Base-by-base conservation (phyloP, 2,797 vertebrate species). In the Sebastes flavidus region DNA sequence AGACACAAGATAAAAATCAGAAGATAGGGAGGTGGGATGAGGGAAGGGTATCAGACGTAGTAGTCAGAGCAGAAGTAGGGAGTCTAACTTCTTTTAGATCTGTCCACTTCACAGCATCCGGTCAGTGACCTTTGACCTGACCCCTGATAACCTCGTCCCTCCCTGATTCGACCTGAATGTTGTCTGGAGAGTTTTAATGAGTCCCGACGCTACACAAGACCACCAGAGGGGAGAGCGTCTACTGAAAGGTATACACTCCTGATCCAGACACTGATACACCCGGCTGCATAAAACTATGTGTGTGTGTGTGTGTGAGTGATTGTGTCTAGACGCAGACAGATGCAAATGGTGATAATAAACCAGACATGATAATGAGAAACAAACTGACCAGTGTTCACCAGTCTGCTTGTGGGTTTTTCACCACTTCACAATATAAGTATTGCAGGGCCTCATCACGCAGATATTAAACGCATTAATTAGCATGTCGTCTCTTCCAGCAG, bases 101-200 rank as follows among this genome's bases (percentile, higher is more conserved):
- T 59, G n/a, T 56, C 59, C 32, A 80, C 76, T 81, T 85, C 69
- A 84, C 32, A 88, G 78, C 80, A 77, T 70, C 71, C 16, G 8
- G 67, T 69, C 68, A 0, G 69, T 46, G 82, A 90, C 86, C 89
- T 93, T 83, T 92, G 78, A 91, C 88, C 90, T 70, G 18, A 68
- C 38, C 68, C 18, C 75, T 81, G 89, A 91, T 92, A 91, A 89
- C 83, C 87, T 72, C 1, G 12, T 13, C 70, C 18, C 74, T 71
- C 59, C 27, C 42, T 69, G 54, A 79, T 65, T 72, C 10, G 4
- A 73, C 70, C 72, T 78, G 63, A 78, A 72, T 22, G 20, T 25
- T 25, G 22, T 29, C 77, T 72, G 80, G 62, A 81, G 73, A 56
- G 34, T 78, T 67, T 70, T 34, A 6, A 29, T 20, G 62, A 66